phyloP scores from a whole-genome alignment of 2,797 vertebrate species.

The Schizopygopsis pylzovi region DNA sequence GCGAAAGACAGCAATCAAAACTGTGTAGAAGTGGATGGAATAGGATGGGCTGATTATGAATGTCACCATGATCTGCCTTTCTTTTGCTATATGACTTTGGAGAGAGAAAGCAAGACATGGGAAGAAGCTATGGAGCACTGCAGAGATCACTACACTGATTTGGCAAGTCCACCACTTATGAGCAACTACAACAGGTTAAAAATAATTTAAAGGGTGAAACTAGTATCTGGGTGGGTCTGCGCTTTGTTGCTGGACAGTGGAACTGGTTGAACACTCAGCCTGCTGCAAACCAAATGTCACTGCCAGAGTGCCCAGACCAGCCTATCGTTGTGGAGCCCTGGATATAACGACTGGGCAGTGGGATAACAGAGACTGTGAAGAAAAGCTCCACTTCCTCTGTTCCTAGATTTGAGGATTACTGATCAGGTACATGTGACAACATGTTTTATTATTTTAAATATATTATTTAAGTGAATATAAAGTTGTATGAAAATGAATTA shows the following conservation, averaged over 20 bases:
- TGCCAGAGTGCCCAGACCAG: constrained; percentile 38
- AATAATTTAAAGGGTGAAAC: background rate
- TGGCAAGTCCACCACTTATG: background rate
- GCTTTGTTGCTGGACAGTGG: constrained; percentile 40
- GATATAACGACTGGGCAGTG: background rate
- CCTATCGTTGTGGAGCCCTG: constrained; percentile 33
- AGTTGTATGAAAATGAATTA: too few species aligned
- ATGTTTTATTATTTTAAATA: too few species aligned
- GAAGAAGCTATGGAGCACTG: constrained; percentile 33
- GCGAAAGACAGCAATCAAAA: accelerated
- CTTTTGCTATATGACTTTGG: constrained; percentile 8
- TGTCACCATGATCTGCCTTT: accelerated
- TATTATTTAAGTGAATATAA: too few species aligned
- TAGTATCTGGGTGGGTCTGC: constrained; percentile 43
- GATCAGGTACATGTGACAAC: background rate
- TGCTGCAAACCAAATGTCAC: background rate
- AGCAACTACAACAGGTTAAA: background rate
- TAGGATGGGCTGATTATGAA: background rate
- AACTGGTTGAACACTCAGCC: constrained; percentile 16
- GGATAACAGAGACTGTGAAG: constrained; percentile 41
- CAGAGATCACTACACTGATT: constrained; percentile 12
- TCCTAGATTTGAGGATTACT: background rate
- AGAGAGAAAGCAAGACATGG: constrained; percentile 47
- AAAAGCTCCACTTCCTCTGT: constrained; percentile 48
- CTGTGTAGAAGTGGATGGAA: background rate